Evolutionary conservation across 2,888 invertebrate genomes (phyloP), one percentile per base, ranked within the genome.

Genomic region (Baronia brevicornis): DNA sequence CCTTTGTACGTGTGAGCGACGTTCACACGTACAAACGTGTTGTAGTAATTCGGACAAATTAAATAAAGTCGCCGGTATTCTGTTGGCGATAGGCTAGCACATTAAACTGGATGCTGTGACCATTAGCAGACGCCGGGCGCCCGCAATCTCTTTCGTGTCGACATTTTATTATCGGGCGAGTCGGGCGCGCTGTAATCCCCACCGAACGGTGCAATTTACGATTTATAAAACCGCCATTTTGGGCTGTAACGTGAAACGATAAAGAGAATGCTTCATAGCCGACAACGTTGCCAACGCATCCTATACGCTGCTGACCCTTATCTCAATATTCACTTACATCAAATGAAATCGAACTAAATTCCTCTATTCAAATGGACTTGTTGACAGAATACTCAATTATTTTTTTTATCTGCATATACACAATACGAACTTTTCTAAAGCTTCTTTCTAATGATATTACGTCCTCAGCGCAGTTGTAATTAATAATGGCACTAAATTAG

Each of bases 141-240:
- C 56, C 60, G 60, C 66, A 69, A 70, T 67, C 62, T 70, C 67
- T 79, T 66, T 72, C 68, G 72, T 73, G 77, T 78, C 72, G 74
- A 71, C 69, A 70, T 77, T 84, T 80, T 84, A 84, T 70, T 72
- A 77, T 80, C 71, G 60, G 60, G 61, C 56, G 62, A 82, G 68
- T 75, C 73, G 68, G 68, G 68, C 55, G 53, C 50, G 57, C 54
- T 66, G 72, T 78, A 82, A 80, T 78, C 77, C 71, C 59, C 52
- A 47, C 56, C 56, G 56, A 66, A 60, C 64, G 55, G 70, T 66
- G 73, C 73, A 72, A 78, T 79, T 78, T 67, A 69, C 65, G 63
- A 65, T 72, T 69, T 70, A 63, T 67, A 70, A 70, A 73, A 68
- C 58, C 59, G 44, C 61, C 48, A 56, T 71, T 61, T 58, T 58